phyloP scores from a whole-genome alignment of 2,888 invertebrate species.

The Camptogramma bilineatum region DNA sequence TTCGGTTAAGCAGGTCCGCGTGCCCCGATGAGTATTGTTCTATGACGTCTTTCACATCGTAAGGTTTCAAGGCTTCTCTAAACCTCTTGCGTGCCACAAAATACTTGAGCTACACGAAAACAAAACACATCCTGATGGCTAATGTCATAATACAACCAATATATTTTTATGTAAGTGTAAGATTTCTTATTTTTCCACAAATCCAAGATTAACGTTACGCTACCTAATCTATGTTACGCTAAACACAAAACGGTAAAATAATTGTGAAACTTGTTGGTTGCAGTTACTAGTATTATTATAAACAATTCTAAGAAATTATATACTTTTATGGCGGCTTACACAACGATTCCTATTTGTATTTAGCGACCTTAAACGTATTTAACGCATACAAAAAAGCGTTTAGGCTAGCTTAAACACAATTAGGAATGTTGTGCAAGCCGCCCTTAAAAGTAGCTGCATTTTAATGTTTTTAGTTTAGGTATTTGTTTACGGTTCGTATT shows the following conservation, averaged over 20 bases:
- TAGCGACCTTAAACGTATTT: too few relatives aligned
- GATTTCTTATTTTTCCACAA: neutral
- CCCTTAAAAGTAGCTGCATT: too few relatives aligned
- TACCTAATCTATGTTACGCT: neutral
- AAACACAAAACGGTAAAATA: too few relatives aligned
- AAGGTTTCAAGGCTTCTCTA: constrained; percentile 96
- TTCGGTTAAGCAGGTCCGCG: constrained; percentile 94
- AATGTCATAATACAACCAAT: constrained; percentile 29
- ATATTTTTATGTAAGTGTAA: neutral
- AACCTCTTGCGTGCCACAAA: constrained; percentile 96
- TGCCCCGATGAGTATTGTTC: constrained; percentile 96
- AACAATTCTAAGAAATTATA: too few relatives aligned
- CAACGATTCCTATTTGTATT: too few relatives aligned
- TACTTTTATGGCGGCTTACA: too few relatives aligned
- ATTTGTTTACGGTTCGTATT: neutral
- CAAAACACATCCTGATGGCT: constrained; percentile 73
- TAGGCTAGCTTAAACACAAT: too few relatives aligned
- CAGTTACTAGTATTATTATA: too few relatives aligned
- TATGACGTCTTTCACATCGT: constrained; percentile 97
- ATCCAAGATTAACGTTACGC: neutral
- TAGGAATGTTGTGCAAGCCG: too few relatives aligned
- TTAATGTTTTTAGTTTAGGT: too few relatives aligned
- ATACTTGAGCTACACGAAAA: constrained; percentile 91
- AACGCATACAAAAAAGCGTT: too few relatives aligned
- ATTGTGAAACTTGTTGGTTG: neutral